Conservation (phyloP, 2,888 invertebrate species). For the Stenodera caucasica region DNA sequence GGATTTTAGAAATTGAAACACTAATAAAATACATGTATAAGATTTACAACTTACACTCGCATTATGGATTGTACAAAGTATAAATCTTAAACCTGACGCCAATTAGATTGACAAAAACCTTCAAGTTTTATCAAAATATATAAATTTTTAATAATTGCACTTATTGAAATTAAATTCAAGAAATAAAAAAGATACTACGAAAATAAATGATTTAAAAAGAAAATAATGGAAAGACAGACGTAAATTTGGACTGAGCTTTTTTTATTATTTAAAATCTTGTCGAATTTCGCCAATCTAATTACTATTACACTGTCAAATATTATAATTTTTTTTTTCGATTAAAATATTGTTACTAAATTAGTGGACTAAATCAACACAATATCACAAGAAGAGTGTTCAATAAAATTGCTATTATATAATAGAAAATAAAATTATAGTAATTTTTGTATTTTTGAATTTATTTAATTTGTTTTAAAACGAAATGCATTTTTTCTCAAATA, state of each 20-base stretch:
- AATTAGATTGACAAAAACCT: slow-evolving; percentile 35
- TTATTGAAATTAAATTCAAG: slow-evolving; percentile 31
- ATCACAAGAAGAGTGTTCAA: neutral
- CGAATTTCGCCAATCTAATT: slow-evolving; percentile 35
- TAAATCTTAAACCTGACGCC: slow-evolving; percentile 31
- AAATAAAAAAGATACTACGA: neutral
- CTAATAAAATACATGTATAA: slow-evolving; percentile 42
- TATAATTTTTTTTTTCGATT: neutral
- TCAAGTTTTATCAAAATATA: slow-evolving; percentile 19
- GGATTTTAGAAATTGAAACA: slow-evolving; percentile 30
- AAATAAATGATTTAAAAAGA: slow-evolving; percentile 10
- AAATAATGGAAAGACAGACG: neutral
- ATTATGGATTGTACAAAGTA: slow-evolving; percentile 20
- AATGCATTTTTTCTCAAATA: slow-evolving; percentile 24
- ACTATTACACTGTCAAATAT: slow-evolving; percentile 43
- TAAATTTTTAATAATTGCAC: slow-evolving; percentile 33
- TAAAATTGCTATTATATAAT: neutral
- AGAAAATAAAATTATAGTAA: neutral
- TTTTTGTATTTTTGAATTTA: neutral
- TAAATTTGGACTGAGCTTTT: neutral
- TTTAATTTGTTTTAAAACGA: neutral
- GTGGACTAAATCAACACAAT: neutral
- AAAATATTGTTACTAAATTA: neutral
- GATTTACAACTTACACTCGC: slow-evolving; percentile 38
- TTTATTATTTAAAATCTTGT: slow-evolving; percentile 15